Evolutionary conservation across 2,888 invertebrate genomes (phyloP).

Genomic region (Folsomia manolachei): DNA sequence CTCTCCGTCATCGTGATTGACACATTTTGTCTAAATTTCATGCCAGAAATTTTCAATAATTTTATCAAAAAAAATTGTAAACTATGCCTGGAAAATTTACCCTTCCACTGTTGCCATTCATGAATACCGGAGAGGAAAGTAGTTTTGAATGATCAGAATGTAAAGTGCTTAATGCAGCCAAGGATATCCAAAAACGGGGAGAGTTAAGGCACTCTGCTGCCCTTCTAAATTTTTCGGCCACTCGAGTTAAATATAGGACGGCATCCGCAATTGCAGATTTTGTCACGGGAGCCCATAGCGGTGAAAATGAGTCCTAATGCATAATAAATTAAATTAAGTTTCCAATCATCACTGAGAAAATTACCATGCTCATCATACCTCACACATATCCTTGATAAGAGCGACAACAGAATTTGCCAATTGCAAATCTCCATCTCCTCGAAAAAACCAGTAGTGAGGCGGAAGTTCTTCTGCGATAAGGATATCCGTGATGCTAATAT

Average conservation of each 20-base stretch:
- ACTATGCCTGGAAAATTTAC: constrained; percentile 23
- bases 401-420: constrained; percentile 83
- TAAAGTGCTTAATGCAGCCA: constrained; percentile 89
- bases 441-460: constrained; percentile 71
- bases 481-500: constrained; percentile 46
- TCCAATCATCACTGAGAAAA: not conserved
- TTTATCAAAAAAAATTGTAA: constrained; percentile 13
- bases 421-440: constrained; percentile 77
- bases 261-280: constrained; percentile 84
- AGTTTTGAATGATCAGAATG: constrained; percentile 86
- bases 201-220: constrained; percentile 76
- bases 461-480: constrained; percentile 46
- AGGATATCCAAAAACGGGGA: constrained; percentile 84
- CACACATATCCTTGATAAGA: constrained; percentile 86
- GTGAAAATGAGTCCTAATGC: constrained; percentile 75
- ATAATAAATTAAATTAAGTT: constrained; percentile 12
- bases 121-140: constrained; percentile 69
- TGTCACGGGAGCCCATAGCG: constrained; percentile 80
- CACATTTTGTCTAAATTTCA: constrained; percentile 71
- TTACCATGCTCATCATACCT: constrained; percentile 60
- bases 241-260: constrained; percentile 75
- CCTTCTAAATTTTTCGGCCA: constrained; percentile 69
- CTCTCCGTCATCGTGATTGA: constrained; percentile 93
- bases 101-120: constrained; percentile 64
- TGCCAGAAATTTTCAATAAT: constrained; percentile 5